Percentiles rank a stretch among this genome's conserved stretches.
Evolutionary conservation across 2,888 invertebrate genomes (phyloP).

Genomic region (Acronicta leporina): DNA sequence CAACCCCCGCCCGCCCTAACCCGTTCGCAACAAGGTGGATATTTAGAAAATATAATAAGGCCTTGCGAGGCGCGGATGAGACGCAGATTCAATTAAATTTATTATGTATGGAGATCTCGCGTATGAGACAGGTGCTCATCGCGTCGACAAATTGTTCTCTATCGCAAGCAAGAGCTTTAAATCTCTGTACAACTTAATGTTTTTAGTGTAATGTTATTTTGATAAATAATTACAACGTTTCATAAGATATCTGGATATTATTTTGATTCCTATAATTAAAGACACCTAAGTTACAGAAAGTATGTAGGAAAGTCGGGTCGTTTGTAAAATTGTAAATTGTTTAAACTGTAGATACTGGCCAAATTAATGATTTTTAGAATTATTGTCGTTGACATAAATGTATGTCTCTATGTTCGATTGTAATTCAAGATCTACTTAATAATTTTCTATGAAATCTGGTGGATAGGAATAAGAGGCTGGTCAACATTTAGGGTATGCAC

Average conservation of each 20-base stretch:
- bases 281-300: too few species aligned
- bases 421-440: too few species aligned
- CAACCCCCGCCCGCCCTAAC: conserved; percentile 72
- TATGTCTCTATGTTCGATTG: too few species aligned
- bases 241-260: neutral
- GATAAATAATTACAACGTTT: neutral
- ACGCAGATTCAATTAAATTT: conserved; percentile 88
- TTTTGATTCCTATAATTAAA: neutral
- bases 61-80: conserved; percentile 82
- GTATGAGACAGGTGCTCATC: conserved; percentile 83
- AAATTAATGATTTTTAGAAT: too few species aligned
- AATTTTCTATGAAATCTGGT: too few species aligned
- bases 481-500: too few species aligned
- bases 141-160: conserved; percentile 80
- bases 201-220: neutral
- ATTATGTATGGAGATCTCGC: conserved; percentile 88
- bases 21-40: conserved; percentile 81
- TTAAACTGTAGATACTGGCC: too few species aligned
- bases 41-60: conserved; percentile 87
- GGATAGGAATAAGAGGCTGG: too few species aligned
- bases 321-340: too few species aligned
- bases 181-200: conserved; percentile 54
- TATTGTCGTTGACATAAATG: too few species aligned
- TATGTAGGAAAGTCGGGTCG: too few species aligned
- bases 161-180: conserved; percentile 67